phyloP scores from a whole-genome alignment of 1,140 invertebrate genomes.

The Drosophila takahashii region DNA sequence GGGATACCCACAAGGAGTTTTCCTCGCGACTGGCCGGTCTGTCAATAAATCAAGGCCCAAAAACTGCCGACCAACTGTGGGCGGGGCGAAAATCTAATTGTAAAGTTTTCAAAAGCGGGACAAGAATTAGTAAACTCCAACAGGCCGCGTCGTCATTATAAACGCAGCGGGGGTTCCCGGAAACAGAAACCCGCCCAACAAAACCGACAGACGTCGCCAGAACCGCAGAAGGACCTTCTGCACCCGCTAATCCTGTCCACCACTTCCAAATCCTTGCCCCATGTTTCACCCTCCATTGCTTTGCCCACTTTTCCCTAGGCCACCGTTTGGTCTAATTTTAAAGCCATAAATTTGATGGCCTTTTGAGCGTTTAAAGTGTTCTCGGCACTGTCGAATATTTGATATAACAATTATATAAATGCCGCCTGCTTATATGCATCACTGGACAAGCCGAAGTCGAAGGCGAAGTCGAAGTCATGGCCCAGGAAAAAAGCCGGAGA shows the following conservation, averaged over 20 bases:
- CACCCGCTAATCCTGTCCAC: conserved; percentile 19
- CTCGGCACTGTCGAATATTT: conserved; percentile 64
- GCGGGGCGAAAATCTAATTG: conserved; percentile 70
- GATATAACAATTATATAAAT: conserved; percentile 80
- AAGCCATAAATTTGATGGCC: conserved; percentile 74
- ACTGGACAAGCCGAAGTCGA: conserved; percentile 47
- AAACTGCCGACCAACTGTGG: conserved; percentile 39
- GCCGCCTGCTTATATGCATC: conserved; percentile 65
- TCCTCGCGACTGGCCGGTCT: conserved; percentile 15
- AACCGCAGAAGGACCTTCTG: conserved; percentile 1
- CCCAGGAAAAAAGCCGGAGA: conserved; percentile 4
- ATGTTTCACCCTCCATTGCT: conserved; percentile 11
- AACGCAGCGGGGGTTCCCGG: conserved; percentile 34
- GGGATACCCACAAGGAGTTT: conserved; percentile 43
- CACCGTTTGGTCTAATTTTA: conserved; percentile 65
- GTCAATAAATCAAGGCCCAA: conserved; percentile 70
- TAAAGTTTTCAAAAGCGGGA: conserved; percentile 72
- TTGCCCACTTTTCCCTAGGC: background rate
- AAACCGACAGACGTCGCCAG: background rate
- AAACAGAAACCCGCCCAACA: conserved; percentile 15
- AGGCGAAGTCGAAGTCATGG: conserved; percentile 49
- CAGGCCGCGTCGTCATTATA: conserved; percentile 60
- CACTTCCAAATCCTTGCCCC: background rate
- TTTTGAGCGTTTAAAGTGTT: conserved; percentile 71
- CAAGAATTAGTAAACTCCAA: conserved; percentile 51